Percentiles rank a stretch among this genome's conserved stretches.
Evolutionary conservation across 2,113 vertebrate species (phyloP).

Genomic region (Oncorhynchus nerka): DNA sequence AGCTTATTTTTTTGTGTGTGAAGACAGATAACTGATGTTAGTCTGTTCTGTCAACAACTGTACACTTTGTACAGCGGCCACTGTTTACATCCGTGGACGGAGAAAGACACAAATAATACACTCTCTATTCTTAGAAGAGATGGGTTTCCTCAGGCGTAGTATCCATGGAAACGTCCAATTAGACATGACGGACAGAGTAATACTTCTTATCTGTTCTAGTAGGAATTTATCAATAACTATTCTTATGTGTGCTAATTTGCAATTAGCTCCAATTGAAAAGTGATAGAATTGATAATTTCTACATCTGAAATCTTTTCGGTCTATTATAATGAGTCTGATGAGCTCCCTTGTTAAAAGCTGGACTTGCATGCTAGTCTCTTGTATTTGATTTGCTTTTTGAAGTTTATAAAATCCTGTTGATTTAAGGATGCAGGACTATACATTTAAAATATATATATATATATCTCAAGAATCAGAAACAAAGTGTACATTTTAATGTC

Average conservation of each 20-base stretch:
- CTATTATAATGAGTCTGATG: neutral
- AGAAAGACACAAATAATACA: constrained; percentile 27
- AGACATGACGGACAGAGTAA: constrained; percentile 34
- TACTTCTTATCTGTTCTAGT: neutral
- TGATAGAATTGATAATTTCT: neutral
- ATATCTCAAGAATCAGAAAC: constrained; percentile 2
- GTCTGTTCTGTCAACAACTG: constrained; percentile 39
- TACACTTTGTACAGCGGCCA: constrained; percentile 23
- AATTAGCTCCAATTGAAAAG: constrained; percentile 8
- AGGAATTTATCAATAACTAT: constrained; percentile 2
- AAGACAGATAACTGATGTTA: neutral
- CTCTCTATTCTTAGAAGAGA: constrained; percentile 45
- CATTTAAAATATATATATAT: neutral
- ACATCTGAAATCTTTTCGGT: neutral
- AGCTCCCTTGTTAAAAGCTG: neutral
- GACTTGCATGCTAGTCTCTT: neutral
- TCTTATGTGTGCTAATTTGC: constrained; percentile 31
- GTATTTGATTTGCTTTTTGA: neutral
- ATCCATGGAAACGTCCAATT: constrained; percentile 71
- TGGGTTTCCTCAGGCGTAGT: constrained; percentile 46
- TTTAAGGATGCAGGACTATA: constrained; percentile 2
- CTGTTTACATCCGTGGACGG: constrained; percentile 39
- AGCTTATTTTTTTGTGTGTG: neutral
- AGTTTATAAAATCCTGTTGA: neutral
- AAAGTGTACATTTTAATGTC: constrained; percentile 34